A percentile compares a stretch with the other conserved stretches of the same genome.
Evolutionary conservation across 2,113 vertebrate genomes (phyloP).

Genomic region (Pyrgilauda ruficollis): DNA sequence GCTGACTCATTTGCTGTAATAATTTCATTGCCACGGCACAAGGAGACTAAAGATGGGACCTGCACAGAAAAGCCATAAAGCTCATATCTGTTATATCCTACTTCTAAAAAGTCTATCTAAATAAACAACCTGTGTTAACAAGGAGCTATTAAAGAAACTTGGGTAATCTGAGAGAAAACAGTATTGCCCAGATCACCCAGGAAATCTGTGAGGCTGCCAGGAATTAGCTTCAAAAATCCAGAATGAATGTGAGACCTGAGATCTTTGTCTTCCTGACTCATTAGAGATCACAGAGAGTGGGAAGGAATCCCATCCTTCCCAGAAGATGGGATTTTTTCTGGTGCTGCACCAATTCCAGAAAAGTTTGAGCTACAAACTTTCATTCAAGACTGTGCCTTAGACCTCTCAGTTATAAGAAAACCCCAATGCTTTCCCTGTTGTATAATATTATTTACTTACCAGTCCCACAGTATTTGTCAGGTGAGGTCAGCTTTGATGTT

Average conservation of each 20-base stretch:
- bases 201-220: neutral
- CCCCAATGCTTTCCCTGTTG: neutral
- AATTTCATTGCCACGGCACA: neutral
- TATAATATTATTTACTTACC: slow-evolving; percentile 5
- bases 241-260: neutral
- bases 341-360: neutral
- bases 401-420: neutral
- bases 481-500: neutral
- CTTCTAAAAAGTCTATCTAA: neutral
- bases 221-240: neutral
- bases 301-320: neutral
- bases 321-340: neutral
- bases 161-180: neutral
- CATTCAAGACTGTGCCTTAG: neutral
- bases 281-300: neutral
- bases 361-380: neutral
- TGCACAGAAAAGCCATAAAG: neutral
- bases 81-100: neutral
- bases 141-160: neutral
- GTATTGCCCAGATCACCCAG: neutral
- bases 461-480: neutral
- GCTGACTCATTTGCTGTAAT: neutral
- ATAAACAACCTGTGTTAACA: neutral
- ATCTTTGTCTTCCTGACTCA: neutral
- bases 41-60: neutral